Evolutionary conservation across 2,797 vertebrate genomes (phyloP).

Genomic region (Mergus octosetaceus): DNA sequence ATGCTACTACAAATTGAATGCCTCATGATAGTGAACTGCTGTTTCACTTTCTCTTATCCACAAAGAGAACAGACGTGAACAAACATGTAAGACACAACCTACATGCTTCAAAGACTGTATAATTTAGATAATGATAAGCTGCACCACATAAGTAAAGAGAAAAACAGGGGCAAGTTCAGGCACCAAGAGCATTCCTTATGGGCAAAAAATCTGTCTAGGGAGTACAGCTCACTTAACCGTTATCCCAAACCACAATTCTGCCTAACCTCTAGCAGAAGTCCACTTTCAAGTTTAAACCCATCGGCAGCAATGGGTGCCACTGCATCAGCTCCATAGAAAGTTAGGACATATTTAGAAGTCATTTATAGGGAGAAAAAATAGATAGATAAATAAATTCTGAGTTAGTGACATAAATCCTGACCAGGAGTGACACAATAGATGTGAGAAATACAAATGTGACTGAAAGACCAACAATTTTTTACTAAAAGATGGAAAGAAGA

Average conservation of each 20-base stretch:
- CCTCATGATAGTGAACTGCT: not conserved
- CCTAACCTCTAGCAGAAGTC: not conserved
- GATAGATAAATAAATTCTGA: not conserved
- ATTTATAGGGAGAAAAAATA: no score
- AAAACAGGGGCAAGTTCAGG: not conserved
- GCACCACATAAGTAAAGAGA: not conserved
- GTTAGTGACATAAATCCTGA: not conserved
- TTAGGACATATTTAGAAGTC: not conserved
- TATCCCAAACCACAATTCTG: not conserved
- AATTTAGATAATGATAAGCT: not conserved
- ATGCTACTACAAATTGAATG: not conserved
- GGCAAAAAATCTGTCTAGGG: not conserved
- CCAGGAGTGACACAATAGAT: not conserved
- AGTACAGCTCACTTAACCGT: not conserved
- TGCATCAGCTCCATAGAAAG: not conserved
- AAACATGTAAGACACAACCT: not conserved
- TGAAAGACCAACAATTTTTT: not conserved
- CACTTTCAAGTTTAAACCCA: not conserved
- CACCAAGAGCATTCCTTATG: not conserved
- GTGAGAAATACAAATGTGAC: not conserved
- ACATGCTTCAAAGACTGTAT: not conserved
- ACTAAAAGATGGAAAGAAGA: not conserved
- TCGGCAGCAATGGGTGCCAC: accelerated
- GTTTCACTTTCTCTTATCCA: not conserved
- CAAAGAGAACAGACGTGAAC: not conserved